These are phyloP conservation scores for Otus sunia DNA, from an alignment of 2,113 vertebrate species.

Conservation along the genomic window DNA sequence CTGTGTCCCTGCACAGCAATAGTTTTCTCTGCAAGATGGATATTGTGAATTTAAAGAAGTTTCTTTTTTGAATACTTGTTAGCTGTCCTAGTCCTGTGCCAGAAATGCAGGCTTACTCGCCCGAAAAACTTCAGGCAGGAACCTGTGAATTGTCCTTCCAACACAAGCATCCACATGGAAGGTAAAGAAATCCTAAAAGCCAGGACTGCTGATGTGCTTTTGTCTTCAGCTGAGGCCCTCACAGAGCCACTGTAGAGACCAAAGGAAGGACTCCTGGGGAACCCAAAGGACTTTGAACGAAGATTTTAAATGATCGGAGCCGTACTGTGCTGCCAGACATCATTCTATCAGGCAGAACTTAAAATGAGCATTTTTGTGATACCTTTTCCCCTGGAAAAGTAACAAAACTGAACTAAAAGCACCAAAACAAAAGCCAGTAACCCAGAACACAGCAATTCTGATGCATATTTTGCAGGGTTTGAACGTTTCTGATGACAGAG, in stretches of 20 bases:
- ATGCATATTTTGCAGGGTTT: neutral
- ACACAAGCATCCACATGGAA: fast-evolving
- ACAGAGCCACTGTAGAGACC: neutral
- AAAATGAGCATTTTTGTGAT: neutral
- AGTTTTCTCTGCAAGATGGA: neutral
- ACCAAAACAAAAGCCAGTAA: neutral
- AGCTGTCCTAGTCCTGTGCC: neutral
- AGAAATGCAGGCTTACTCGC: neutral
- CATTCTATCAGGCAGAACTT: neutral
- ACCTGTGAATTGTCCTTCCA: neutral
- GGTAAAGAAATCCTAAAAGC: neutral
- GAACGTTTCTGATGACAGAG: neutral
- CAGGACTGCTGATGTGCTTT: neutral
- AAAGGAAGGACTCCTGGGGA: neutral
- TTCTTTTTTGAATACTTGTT: neutral
- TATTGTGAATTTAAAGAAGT: neutral
- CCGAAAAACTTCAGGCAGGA: neutral
- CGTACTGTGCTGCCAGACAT: fast-evolving
- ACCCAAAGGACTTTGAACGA: neutral
- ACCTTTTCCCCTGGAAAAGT: neutral
- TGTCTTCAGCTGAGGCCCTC: neutral
- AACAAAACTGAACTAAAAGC: neutral
- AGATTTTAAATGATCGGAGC: neutral
- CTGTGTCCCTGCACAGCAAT: neutral
- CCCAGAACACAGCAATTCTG: neutral